These are phyloP conservation scores for Perccottus glenii DNA, from an alignment of 2,113 vertebrate genomes.

Conservation along the genomic window DNA sequence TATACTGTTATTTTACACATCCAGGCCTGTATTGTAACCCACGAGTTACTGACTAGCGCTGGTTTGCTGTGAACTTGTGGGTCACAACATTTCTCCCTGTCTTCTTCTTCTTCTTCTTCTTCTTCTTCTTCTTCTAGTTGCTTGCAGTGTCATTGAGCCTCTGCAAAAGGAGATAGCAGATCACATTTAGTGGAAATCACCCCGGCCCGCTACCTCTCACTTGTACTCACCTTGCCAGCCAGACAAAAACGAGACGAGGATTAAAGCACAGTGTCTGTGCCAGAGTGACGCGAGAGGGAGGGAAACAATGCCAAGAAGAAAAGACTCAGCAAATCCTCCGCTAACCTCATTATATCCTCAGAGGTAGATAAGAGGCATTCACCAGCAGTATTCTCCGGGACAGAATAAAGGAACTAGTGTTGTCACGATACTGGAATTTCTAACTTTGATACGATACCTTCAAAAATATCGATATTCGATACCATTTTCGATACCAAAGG, in stretches of 20 bases:
- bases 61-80: background rate
- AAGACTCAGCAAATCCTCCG: slow-evolving; percentile 47
- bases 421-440: too few relatives aligned
- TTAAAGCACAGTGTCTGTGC: slow-evolving; percentile 31
- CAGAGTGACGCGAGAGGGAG: slow-evolving; percentile 15
- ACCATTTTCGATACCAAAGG: too few relatives aligned
- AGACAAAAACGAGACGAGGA: slow-evolving; percentile 31
- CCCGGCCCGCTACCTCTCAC: slow-evolving; percentile 23
- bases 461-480: too few relatives aligned
- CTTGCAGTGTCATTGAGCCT: background rate
- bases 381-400: too few relatives aligned
- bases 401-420: too few relatives aligned
- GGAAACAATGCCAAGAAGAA: slow-evolving; percentile 42
- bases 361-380: slow-evolving; percentile 29
- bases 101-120: background rate
- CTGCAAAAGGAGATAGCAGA: slow-evolving; percentile 15
- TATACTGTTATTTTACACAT: too few relatives aligned
- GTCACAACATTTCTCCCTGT: background rate
- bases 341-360: slow-evolving; percentile 66
- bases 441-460: too few relatives aligned
- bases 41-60: too few relatives aligned
- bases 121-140: slow-evolving; percentile 2
- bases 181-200: slow-evolving; percentile 28
- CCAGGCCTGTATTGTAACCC: too few relatives aligned
- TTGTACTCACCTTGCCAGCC: slow-evolving; percentile 45